Percentiles rank a stretch among this genome's conserved stretches.
These are phyloP conservation scores for Drymonia ruficornis DNA, from an alignment of 2,888 invertebrate species.

Conservation along the genomic window DNA sequence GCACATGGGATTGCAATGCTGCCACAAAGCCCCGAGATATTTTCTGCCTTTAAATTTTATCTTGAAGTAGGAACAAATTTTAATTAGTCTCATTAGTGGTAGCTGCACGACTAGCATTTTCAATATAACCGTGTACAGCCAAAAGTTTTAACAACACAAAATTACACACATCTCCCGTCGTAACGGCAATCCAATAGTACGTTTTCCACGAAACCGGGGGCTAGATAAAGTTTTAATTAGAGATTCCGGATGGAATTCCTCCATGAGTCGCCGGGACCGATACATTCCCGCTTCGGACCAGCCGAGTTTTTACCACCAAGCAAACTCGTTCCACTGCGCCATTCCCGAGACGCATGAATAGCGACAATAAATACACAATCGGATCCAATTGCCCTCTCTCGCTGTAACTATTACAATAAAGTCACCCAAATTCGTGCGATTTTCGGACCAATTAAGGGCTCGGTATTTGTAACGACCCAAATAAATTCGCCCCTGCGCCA, in stretches of 20 bases:
- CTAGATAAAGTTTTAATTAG: conserved; percentile 84
- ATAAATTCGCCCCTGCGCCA: conserved; percentile 23
- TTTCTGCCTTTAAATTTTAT: too few species aligned
- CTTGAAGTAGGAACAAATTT: too few species aligned
- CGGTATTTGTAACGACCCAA: conserved; percentile 28
- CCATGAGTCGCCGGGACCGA: conserved; percentile 65
- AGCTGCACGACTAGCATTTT: too few species aligned
- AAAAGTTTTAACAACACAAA: not conserved
- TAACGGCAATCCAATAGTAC: conserved; percentile 32
- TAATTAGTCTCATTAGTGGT: too few species aligned
- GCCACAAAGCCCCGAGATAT: too few species aligned
- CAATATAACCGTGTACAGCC: too few species aligned
- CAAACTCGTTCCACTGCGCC: conserved; percentile 69
- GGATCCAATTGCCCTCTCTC: conserved; percentile 62
- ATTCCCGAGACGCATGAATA: conserved; percentile 62
- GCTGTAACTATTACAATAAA: conserved; percentile 45
- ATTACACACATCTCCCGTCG: conserved; percentile 7
- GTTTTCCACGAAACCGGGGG: conserved; percentile 50
- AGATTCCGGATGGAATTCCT: conserved; percentile 80
- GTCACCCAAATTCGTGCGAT: conserved; percentile 32
- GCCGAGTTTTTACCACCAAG: conserved; percentile 71
- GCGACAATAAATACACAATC: conserved; percentile 68
- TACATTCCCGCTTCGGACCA: conserved; percentile 77
- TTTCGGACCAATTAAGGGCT: conserved; percentile 44
- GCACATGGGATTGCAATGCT: not conserved